A percentile compares a stretch with the other conserved stretches of the same genome.
These are phyloP conservation scores for Anthonomus grandis DNA, from an alignment of 1,140 invertebrate genomes.

Conservation along the genomic window DNA sequence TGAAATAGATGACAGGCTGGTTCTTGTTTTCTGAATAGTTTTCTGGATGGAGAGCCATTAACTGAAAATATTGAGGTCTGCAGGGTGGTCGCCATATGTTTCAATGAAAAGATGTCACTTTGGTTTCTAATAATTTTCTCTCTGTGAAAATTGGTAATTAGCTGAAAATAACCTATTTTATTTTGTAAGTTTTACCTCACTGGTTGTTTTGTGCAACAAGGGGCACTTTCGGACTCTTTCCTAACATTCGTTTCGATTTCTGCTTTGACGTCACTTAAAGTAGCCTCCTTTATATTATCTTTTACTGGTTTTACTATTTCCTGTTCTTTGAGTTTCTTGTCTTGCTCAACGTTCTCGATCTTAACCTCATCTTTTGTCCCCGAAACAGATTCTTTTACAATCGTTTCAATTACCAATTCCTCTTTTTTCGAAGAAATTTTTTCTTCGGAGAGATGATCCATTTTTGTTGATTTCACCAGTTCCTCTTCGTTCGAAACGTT, in stretches of 20 bases:
- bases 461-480: constrained; percentile 9
- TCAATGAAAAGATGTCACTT: constrained; percentile 34
- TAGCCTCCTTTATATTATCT: too few relatives aligned
- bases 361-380: neutral
- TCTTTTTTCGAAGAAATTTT: neutral
- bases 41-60: constrained; percentile 28
- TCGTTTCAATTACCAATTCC: neutral
- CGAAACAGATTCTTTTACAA: neutral
- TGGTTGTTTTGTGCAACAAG: too few relatives aligned
- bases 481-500: constrained; percentile 2
- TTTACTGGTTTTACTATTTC: neutral
- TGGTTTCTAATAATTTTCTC: constrained; percentile 28
- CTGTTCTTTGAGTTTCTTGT: constrained; percentile 1
- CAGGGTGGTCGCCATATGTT: constrained; percentile 21
- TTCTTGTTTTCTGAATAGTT: constrained; percentile 30
- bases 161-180: constrained; percentile 1
- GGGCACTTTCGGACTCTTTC: neutral
- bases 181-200: neutral
- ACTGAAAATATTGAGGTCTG: constrained; percentile 30
- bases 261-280: too few relatives aligned
- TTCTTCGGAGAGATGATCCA: neutral
- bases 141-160: constrained; percentile 14
- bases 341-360: neutral
- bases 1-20: constrained; percentile 30
- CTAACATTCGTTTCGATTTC: too few relatives aligned